phyloP scores from a whole-genome alignment of 2,888 invertebrate species.

The Platynereis dumerilii region DNA sequence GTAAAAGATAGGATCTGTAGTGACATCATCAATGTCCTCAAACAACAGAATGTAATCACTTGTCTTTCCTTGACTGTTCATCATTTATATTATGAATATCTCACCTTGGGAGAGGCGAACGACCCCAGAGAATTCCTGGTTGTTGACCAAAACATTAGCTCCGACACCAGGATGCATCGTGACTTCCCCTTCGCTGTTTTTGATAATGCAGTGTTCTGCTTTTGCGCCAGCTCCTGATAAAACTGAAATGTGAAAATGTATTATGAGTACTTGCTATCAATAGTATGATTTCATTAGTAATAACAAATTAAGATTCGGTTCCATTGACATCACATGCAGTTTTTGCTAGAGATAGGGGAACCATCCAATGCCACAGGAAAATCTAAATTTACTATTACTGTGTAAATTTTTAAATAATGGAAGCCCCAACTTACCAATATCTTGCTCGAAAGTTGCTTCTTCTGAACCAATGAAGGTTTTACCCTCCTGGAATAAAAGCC shows the following conservation, averaged over 20 bases:
- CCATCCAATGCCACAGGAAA: not conserved
- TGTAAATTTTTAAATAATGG: not conserved
- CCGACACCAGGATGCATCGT: constrained; percentile 47
- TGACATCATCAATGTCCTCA: no score
- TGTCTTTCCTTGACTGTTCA: no score
- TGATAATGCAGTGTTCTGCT: constrained; percentile 55
- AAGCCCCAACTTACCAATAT: constrained; percentile 68
- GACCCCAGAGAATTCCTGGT: constrained; percentile 47
- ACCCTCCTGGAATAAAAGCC: constrained; percentile 71
- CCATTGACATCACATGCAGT: no score
- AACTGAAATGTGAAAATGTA: constrained; percentile 61
- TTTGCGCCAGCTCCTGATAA: constrained; percentile 51
- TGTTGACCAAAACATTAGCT: constrained; percentile 52
- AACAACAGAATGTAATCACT: no score
- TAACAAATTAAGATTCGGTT: no score
- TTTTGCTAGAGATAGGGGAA: no score
- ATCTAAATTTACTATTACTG: not conserved
- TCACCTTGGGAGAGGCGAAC: constrained; percentile 55
- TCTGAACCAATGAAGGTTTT: constrained; percentile 84
- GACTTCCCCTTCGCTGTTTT: constrained; percentile 46
- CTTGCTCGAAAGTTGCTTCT: constrained; percentile 73
- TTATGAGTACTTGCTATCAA: no score
- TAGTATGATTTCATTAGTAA: no score
- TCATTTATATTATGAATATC: constrained; percentile 66
- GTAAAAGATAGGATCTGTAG: no score